phyloP scores from a whole-genome alignment of 2,888 invertebrate genomes.

The Bimastos eiseni region DNA sequence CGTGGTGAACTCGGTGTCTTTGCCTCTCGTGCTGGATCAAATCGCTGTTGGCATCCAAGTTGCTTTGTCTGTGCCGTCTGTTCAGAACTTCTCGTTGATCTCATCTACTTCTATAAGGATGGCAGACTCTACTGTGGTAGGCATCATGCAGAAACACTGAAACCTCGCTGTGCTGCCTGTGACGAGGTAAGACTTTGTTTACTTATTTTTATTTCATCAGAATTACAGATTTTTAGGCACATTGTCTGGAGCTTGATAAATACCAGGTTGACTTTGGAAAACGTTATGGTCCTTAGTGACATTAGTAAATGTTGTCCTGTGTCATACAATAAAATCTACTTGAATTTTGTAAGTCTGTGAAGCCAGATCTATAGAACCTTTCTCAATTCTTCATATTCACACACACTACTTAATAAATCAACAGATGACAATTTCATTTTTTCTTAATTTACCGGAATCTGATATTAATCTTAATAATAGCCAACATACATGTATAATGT shows the following conservation, averaged over 20 bases:
- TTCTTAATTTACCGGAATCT: too few species aligned
- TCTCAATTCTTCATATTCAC: too few species aligned
- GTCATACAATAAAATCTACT: neutral
- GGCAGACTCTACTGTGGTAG: constrained; percentile 86
- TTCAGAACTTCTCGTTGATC: constrained; percentile 90
- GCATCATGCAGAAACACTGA: constrained; percentile 94
- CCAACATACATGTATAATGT: too few species aligned
- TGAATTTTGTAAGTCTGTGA: too few species aligned
- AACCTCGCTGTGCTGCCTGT: constrained; percentile 94
- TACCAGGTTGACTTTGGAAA: neutral
- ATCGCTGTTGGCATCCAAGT: constrained; percentile 83
- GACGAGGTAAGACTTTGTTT: constrained; percentile 80
- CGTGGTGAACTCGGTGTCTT: constrained; percentile 79
- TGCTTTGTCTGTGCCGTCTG: constrained; percentile 92
- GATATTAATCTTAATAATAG: too few species aligned
- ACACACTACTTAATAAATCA: too few species aligned
- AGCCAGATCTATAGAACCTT: too few species aligned
- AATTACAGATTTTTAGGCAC: neutral
- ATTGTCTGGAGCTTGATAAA: neutral
- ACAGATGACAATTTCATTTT: too few species aligned
- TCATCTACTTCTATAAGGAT: constrained; percentile 93
- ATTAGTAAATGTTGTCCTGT: neutral
- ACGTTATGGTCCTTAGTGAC: neutral
- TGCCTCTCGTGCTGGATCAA: constrained; percentile 83
- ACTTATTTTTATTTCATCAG: neutral